Conservation (phyloP, 2,888 invertebrate species). For the Diplolepis rosae region DNA sequence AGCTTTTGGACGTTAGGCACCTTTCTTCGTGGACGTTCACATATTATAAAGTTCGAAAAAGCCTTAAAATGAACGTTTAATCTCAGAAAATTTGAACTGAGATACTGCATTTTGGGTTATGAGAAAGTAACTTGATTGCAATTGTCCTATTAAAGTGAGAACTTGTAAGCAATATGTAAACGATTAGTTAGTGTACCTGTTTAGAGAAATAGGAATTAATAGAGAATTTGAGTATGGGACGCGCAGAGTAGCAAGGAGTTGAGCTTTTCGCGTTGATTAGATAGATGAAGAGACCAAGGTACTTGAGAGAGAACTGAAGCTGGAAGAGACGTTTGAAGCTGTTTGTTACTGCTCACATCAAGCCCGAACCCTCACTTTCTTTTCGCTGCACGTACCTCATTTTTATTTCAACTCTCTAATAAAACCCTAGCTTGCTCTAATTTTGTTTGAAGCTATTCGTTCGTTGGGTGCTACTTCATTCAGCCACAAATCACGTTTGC, state of each 20-base stretch:
- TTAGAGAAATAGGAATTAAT: not conserved
- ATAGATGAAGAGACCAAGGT: slow-evolving; percentile 36
- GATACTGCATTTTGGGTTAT: no score
- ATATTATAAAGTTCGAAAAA: no score
- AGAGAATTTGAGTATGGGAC: not conserved
- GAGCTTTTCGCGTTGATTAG: slow-evolving; percentile 38
- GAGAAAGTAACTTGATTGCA: no score
- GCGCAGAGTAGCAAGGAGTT: slow-evolving; percentile 16
- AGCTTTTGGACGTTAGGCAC: no score
- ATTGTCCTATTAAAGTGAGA: no score
- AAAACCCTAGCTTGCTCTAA: slow-evolving; percentile 56
- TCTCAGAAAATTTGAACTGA: no score
- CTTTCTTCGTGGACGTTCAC: no score
- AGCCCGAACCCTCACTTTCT: slow-evolving; percentile 39
- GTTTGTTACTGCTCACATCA: slow-evolving; percentile 23
- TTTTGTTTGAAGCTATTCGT: slow-evolving; percentile 55
- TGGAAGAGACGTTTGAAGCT: slow-evolving; percentile 24
- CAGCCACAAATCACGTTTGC: slow-evolving; percentile 42
- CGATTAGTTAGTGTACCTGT: not conserved
- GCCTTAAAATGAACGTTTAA: no score
- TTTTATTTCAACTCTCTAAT: slow-evolving; percentile 63
- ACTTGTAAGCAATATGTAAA: no score
- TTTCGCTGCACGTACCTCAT: slow-evolving; percentile 63
- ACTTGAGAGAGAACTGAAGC: slow-evolving; percentile 1
- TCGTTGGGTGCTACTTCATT: slow-evolving; percentile 46